A percentile compares a stretch with the other conserved stretches of the same genome.
Evolutionary conservation across 64 coral and sea anemone species (phyloP).

Genomic region (Montipora efflorescens): DNA sequence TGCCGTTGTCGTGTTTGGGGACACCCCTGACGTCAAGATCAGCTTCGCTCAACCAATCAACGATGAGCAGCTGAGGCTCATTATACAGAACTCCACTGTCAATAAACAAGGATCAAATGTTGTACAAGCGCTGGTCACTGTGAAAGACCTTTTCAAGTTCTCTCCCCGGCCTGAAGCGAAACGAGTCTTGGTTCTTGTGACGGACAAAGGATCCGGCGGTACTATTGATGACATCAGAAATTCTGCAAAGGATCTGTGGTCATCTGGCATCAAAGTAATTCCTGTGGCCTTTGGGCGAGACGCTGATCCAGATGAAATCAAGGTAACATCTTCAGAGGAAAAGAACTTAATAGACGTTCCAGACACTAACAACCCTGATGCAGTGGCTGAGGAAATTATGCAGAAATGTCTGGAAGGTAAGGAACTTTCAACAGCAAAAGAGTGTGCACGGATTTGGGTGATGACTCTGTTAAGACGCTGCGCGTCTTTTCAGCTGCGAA

Average conservation of each 20-base stretch:
- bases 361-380: conserved; percentile 46
- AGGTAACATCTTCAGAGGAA: conserved; percentile 71
- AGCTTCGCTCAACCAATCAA: conserved; percentile 58
- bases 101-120: conserved; percentile 45
- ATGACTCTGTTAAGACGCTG: no score
- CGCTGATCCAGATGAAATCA: conserved; percentile 55
- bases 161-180: conserved; percentile 68
- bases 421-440: not conserved
- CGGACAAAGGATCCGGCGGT: conserved; percentile 66
- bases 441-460: no score
- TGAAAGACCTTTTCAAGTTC: conserved; percentile 50
- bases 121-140: conserved; percentile 60
- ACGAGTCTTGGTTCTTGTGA: conserved; percentile 73
- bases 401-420: conserved; percentile 71
- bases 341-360: conserved; percentile 67
- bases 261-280: conserved; percentile 67
- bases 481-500: no score
- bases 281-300: conserved; percentile 79
- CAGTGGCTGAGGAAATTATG: conserved; percentile 73
- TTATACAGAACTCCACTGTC: not conserved
- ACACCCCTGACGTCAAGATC: conserved; percentile 40
- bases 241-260: conserved; percentile 51
- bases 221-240: conserved; percentile 27
- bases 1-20: conserved; percentile 65
- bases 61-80: conserved; percentile 6